Conservation (phyloP, 2,888 invertebrate species). For the Tinea pellionella region DNA sequence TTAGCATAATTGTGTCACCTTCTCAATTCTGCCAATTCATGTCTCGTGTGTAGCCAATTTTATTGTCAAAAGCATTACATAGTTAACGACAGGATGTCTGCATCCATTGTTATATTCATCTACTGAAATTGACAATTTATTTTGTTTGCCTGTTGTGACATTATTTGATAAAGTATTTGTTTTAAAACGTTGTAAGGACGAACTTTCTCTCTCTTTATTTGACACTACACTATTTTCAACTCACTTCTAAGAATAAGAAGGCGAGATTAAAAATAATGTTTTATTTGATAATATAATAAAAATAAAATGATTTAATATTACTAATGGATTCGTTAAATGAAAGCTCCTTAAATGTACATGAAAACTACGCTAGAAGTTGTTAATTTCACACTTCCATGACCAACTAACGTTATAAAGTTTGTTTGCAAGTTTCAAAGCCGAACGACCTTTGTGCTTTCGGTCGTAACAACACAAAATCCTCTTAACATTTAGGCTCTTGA, state of each 20-base stretch:
- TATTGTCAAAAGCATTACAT: constrained; percentile 2
- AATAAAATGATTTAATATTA: no score
- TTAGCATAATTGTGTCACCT: background rate
- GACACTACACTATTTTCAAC: no score
- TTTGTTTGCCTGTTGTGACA: background rate
- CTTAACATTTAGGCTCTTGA: background rate
- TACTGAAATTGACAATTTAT: background rate
- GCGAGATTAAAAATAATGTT: no score
- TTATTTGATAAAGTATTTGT: no score
- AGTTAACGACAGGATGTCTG: background rate
- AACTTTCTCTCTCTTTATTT: no score
- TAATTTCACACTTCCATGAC: background rate
- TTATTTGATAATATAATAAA: no score
- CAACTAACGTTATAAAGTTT: background rate
- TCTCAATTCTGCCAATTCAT: background rate
- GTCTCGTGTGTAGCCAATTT: background rate
- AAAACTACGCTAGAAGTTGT: background rate
- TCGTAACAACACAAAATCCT: background rate
- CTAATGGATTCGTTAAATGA: no score
- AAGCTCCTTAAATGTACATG: no score
- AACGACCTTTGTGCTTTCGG: background rate
- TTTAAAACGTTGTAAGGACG: no score
- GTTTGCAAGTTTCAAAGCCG: background rate
- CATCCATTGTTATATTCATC: background rate
- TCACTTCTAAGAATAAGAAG: no score